Evolutionary conservation across 1,140 invertebrate species (phyloP).

Genomic region (Eufriesea mexicana): DNA sequence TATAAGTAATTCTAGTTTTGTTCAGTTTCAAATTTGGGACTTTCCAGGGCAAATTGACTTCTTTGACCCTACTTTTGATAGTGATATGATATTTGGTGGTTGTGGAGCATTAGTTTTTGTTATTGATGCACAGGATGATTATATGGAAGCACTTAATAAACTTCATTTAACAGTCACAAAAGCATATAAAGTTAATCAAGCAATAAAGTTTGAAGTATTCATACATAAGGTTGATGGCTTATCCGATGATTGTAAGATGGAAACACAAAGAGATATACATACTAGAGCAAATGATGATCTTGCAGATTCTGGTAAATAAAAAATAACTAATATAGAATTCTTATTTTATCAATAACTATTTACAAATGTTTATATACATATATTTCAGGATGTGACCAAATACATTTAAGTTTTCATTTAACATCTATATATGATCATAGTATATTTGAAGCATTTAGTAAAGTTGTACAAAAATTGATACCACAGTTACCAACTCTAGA

Average conservation of each 20-base stretch:
- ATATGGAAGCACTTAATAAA: constrained; percentile 96
- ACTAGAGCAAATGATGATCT: constrained; percentile 98
- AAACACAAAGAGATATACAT: constrained; percentile 98
- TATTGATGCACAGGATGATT: constrained; percentile 99
- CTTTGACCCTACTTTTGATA: constrained; percentile 97
- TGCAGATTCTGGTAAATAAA: constrained; percentile 89
- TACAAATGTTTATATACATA: constrained; percentile 26
- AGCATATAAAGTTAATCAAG: constrained; percentile 97
- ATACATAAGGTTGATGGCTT: constrained; percentile 99
- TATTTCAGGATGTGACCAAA: constrained; percentile 88
- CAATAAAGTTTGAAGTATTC: constrained; percentile 99
- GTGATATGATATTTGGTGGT: constrained; percentile 96
- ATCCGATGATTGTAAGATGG: constrained; percentile 99
- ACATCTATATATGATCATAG: constrained; percentile 99
- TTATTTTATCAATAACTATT: neutral
- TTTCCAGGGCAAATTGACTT: constrained; percentile 99
- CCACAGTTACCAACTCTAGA: constrained; percentile 98
- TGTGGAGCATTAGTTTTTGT: constrained; percentile 99
- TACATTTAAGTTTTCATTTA: constrained; percentile 96
- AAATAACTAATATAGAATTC: neutral
- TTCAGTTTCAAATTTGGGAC: constrained; percentile 99
- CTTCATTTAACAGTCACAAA: constrained; percentile 95
- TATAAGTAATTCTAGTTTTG: constrained; percentile 98
- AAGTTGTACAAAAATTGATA: constrained; percentile 99
- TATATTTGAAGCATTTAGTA: constrained; percentile 99